A percentile compares a stretch with the other conserved stretches of the same genome.
Conservation (phyloP, 30 jellyfish, hydroid and myxozoan genomes). For the Morbakka virulenta region DNA sequence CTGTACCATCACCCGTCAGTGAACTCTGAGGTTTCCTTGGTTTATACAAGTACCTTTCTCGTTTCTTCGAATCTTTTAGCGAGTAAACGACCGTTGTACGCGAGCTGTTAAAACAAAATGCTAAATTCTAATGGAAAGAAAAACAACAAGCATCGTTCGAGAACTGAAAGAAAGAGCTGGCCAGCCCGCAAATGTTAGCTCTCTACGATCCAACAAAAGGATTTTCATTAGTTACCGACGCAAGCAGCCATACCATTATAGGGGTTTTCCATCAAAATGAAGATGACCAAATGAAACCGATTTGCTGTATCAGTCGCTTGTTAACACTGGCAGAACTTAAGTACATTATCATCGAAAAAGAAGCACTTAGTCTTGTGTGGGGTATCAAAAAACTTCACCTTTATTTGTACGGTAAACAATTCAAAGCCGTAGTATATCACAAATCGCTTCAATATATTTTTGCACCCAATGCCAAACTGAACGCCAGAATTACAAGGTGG, state of each 20-base stretch:
- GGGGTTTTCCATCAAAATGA: slow-evolving; percentile 13
- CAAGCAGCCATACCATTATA: slow-evolving; percentile 15
- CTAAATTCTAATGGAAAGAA: too few species aligned
- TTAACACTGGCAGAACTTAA: slow-evolving; percentile 19
- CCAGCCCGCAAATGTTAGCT: too few species aligned
- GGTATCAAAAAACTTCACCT: neutral
- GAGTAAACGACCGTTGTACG: too few species aligned
- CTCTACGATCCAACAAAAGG: slow-evolving; percentile 17
- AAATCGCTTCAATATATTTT: neutral
- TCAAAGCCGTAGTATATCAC: neutral
- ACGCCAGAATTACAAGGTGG: slow-evolving; percentile 18
- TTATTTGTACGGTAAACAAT: neutral
- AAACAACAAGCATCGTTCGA: too few species aligned
- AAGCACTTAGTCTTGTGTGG: neutral
- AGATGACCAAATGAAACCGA: neutral
- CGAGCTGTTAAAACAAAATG: too few species aligned
- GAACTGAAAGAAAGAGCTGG: too few species aligned
- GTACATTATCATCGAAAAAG: neutral
- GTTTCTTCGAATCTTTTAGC: too few species aligned
- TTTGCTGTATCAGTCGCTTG: slow-evolving; percentile 9
- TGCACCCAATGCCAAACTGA: neutral
- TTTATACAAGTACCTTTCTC: too few species aligned
- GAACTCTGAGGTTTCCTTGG: too few species aligned
- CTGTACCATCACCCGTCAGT: too few species aligned
- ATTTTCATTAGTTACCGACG: neutral